A percentile compares a stretch with the other conserved stretches of the same genome.
Conservation (phyloP, 2,888 invertebrate species). For the Lamproptera curius region DNA sequence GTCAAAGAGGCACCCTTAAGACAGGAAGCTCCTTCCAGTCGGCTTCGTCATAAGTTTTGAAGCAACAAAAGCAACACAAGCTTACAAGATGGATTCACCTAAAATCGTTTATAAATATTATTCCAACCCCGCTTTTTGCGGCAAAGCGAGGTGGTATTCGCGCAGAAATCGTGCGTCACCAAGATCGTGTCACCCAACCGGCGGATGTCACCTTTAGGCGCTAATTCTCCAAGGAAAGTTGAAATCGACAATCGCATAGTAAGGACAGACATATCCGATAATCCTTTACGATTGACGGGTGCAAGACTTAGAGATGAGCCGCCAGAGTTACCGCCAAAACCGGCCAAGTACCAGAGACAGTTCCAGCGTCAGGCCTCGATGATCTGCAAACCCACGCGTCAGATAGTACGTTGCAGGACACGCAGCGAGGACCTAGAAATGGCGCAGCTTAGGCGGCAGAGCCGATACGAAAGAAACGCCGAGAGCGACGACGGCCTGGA, state of each 20-base stretch:
- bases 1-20: constrained; percentile 42
- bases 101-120: constrained; percentile 81
- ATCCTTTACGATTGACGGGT: constrained; percentile 60
- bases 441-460: constrained; percentile 57
- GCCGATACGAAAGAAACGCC: constrained; percentile 49
- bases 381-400: constrained; percentile 72
- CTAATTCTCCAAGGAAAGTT: constrained; percentile 64
- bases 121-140: constrained; percentile 89
- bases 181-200: constrained; percentile 50
- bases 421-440: constrained; percentile 70
- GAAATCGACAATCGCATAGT: constrained; percentile 58
- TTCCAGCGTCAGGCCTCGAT: constrained; percentile 65
- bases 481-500: constrained; percentile 57
- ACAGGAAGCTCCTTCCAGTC: constrained; percentile 36
- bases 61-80: constrained; percentile 42
- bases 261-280: constrained; percentile 70
- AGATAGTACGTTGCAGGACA: constrained; percentile 48
- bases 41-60: constrained; percentile 17
- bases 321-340: constrained; percentile 67
- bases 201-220: constrained; percentile 64
- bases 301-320: constrained; percentile 56
- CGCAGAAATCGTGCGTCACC: constrained; percentile 58
- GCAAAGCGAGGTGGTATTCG: constrained; percentile 82
- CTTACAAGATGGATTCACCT: constrained; percentile 67
- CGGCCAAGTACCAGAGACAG: constrained; percentile 55